Evolutionary conservation across 2,113 vertebrate genomes (phyloP).

Genomic region (Aldabrachelys gigantea): DNA sequence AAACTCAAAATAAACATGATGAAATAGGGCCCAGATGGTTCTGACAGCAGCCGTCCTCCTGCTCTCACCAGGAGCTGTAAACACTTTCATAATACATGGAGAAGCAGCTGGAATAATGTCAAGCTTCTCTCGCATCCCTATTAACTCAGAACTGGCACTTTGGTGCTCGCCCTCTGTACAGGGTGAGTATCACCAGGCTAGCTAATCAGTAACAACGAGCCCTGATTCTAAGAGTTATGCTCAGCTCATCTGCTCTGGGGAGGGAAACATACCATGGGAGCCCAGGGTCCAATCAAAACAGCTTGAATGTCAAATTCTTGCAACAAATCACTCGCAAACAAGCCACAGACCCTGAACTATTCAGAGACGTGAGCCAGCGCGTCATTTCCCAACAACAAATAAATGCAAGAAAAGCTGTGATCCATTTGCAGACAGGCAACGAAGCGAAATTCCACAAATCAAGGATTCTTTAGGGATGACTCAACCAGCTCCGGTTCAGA

Average conservation of each 20-base stretch:
- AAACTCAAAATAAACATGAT: not conserved
- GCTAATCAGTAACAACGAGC: fast-evolving
- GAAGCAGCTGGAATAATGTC: not conserved
- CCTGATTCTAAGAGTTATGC: not conserved
- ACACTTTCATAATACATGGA: not conserved
- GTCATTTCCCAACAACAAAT: not conserved
- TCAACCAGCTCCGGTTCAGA: not conserved
- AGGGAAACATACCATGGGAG: not conserved
- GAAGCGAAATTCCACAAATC: not conserved
- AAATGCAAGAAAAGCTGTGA: not conserved
- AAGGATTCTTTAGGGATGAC: not conserved
- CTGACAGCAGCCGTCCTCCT: not conserved
- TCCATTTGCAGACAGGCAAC: not conserved
- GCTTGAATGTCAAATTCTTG: not conserved
- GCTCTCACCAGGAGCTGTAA: not conserved
- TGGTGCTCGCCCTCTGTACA: not conserved
- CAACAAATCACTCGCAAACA: not conserved
- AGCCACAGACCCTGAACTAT: not conserved
- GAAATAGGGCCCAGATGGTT: not conserved
- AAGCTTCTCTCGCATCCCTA: not conserved
- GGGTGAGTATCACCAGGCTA: not conserved
- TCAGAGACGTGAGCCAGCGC: not conserved
- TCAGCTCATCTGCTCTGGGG: not conserved
- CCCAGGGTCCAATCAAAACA: not conserved
- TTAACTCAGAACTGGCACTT: not conserved